phyloP scores from a whole-genome alignment of 2,888 invertebrate genomes.

The Hoplodrina blanda region DNA sequence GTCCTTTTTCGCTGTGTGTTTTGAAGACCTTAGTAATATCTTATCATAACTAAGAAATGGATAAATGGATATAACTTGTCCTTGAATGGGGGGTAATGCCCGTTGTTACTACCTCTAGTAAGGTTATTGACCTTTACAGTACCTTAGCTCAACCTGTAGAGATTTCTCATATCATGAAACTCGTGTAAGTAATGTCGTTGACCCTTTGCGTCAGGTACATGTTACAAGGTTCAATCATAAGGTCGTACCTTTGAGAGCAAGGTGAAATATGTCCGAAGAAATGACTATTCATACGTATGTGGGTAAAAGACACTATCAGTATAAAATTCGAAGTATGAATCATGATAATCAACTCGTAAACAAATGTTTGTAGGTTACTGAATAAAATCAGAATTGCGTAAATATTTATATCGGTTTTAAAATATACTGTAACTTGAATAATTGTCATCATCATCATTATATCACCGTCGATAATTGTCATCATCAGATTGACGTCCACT shows the following conservation, averaged over 20 bases:
- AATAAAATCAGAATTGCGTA: constrained; percentile 21
- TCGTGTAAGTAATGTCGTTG: constrained; percentile 35
- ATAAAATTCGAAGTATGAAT: constrained; percentile 20
- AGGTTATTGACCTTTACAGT: constrained; percentile 23
- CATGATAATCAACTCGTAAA: constrained; percentile 23
- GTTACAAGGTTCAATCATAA: constrained; percentile 32
- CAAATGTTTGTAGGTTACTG: constrained; percentile 14
- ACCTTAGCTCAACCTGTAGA: constrained; percentile 8
- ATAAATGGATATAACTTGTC: neutral
- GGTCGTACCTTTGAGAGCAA: constrained; percentile 32
- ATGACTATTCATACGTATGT: constrained; percentile 10
- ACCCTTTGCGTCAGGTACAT: constrained; percentile 31
- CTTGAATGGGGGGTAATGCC: constrained; percentile 4
- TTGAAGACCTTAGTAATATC: neutral
- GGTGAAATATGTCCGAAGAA: constrained; percentile 37
- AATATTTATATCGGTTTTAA: constrained; percentile 14
- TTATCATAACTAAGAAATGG: neutral
- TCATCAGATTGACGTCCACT: too few species aligned
- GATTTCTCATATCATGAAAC: constrained; percentile 20
- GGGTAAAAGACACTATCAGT: constrained; percentile 14
- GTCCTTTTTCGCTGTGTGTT: too few species aligned
- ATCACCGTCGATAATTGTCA: neutral
- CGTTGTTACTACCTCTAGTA: constrained; percentile 13
- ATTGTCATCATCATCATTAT: neutral
- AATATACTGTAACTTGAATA: constrained; percentile 19